These are phyloP conservation scores for Tor tambroides DNA, from an alignment of 2,113 vertebrate species.

Conservation along the genomic window DNA sequence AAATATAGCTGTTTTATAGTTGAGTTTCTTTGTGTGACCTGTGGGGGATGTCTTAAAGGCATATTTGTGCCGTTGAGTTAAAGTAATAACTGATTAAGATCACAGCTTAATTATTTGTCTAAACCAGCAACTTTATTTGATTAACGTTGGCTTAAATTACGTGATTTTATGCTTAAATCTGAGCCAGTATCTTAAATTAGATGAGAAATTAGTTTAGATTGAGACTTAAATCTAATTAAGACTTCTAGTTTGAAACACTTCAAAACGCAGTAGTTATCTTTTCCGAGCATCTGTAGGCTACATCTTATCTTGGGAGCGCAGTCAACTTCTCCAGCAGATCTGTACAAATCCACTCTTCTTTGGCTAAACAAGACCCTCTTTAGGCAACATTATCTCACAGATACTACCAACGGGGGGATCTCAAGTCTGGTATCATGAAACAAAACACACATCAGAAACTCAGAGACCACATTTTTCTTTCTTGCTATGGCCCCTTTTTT, in stretches of 20 bases:
- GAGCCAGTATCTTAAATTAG: not conserved
- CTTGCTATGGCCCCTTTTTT: not conserved
- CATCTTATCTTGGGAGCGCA: constrained; percentile 66
- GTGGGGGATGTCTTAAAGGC: not conserved
- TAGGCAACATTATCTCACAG: constrained; percentile 42
- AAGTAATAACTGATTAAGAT: not conserved
- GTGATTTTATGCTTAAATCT: not conserved
- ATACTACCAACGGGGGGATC: constrained; percentile 19
- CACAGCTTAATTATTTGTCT: not conserved
- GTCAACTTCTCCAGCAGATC: constrained; percentile 49
- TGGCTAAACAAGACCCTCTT: constrained; percentile 44
- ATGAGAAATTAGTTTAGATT: constrained; percentile 27
- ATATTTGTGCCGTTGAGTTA: not conserved
- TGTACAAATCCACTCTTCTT: constrained; percentile 51
- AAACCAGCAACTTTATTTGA: not conserved
- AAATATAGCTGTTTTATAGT: not conserved
- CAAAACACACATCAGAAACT: not conserved
- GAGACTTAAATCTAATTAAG: constrained; percentile 21
- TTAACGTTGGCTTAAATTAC: not conserved
- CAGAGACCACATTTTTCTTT: not conserved
- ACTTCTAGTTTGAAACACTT: constrained; percentile 42
- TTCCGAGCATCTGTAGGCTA: constrained; percentile 53
- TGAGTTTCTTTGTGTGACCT: not conserved
- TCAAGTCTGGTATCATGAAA: constrained; percentile 14
- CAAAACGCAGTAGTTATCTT: constrained; percentile 47